A percentile compares a stretch with the other conserved stretches of the same genome.
Conservation (phyloP, 1,140 invertebrate genomes). For the Drosophila setifemur region DNA sequence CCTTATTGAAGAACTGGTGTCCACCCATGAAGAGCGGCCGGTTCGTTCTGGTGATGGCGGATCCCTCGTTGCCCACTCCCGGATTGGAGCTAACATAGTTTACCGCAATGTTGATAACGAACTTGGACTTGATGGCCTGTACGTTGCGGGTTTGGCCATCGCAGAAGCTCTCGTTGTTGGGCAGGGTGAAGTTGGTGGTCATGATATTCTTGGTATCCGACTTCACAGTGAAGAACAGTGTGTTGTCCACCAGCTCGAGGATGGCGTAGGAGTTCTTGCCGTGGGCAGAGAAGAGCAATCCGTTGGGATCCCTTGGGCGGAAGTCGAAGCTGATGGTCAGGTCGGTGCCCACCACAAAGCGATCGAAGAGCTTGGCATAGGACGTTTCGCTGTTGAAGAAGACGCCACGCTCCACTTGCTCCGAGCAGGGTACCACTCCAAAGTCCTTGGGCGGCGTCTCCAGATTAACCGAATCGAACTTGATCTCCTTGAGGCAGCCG, state of each 20-base stretch:
- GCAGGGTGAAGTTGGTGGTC: conserved; percentile 87
- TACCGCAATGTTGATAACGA: conserved; percentile 70
- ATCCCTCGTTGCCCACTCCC: conserved; percentile 85
- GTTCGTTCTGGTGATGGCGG: conserved; percentile 89
- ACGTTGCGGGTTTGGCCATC: conserved; percentile 95
- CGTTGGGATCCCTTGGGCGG: conserved; percentile 91
- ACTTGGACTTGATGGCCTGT: conserved; percentile 75
- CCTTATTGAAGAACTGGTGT: conserved; percentile 85
- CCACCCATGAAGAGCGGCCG: conserved; percentile 95
- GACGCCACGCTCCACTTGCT: conserved; percentile 92
- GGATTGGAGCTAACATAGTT: conserved; percentile 70
- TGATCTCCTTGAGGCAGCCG: conserved; percentile 93
- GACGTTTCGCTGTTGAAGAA: conserved; percentile 87
- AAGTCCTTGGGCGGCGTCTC: conserved; percentile 84
- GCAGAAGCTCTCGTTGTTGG: conserved; percentile 89
- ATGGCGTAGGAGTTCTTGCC: conserved; percentile 91
- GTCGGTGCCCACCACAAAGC: conserved; percentile 89
- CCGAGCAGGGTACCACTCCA: conserved; percentile 90
- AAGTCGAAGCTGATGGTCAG: conserved; percentile 94
- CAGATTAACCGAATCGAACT: conserved; percentile 87
- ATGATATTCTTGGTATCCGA: conserved; percentile 92
- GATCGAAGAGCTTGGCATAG: conserved; percentile 85
- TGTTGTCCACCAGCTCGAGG: conserved; percentile 94
- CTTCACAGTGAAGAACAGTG: conserved; percentile 91
- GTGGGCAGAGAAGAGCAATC: conserved; percentile 92